These are phyloP conservation scores for Turnix velox DNA, from an alignment of 2,113 vertebrate genomes.

Conservation along the genomic window DNA sequence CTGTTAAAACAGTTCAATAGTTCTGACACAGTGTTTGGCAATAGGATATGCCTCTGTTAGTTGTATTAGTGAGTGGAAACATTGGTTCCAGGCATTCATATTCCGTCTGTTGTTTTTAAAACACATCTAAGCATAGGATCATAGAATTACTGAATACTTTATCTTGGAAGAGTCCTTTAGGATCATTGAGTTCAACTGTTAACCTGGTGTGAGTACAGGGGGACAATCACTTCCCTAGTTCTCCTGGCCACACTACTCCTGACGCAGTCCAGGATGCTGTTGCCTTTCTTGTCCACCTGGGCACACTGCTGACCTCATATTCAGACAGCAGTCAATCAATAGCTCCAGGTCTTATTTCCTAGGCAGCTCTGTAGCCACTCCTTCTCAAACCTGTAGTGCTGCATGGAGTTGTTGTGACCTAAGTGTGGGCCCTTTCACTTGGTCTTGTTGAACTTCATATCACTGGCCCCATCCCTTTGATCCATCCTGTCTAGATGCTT, in stretches of 20 bases:
- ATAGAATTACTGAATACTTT: background rate
- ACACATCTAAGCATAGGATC: background rate
- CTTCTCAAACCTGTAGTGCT: too few relatives aligned
- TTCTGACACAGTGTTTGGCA: background rate
- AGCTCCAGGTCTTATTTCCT: too few relatives aligned
- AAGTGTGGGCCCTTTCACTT: background rate
- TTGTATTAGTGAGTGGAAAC: background rate
- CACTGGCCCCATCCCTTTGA: background rate
- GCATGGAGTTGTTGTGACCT: too few relatives aligned
- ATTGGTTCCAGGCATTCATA: background rate
- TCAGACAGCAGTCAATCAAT: too few relatives aligned
- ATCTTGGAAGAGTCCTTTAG: background rate
- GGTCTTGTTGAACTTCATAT: background rate
- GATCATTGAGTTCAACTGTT: background rate
- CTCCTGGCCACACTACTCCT: too few relatives aligned
- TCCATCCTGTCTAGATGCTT: background rate
- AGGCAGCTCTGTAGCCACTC: too few relatives aligned
- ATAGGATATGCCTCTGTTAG: background rate
- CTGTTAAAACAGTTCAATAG: background rate
- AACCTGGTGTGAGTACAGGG: background rate
- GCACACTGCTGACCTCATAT: background rate
- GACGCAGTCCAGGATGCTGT: too few relatives aligned
- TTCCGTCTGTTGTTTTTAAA: background rate
- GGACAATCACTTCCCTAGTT: too few relatives aligned
- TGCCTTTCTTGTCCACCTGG: background rate